These are phyloP conservation scores for Vulpes ferrilata DNA, from an alignment of 2,113 vertebrate species.

Conservation along the genomic window DNA sequence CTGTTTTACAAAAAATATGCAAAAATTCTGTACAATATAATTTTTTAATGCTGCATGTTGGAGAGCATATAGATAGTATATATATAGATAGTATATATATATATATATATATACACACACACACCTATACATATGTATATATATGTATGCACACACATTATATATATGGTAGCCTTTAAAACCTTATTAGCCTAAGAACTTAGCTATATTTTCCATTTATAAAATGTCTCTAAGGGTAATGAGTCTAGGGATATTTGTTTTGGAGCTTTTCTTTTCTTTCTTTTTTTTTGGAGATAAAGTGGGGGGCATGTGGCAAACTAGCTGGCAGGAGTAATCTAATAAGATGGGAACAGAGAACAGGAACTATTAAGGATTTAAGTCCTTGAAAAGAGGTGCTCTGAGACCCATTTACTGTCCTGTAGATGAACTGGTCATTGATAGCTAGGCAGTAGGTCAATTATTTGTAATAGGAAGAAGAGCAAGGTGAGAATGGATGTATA, in stretches of 20 bases:
- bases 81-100: neutral
- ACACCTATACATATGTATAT: neutral
- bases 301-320: neutral
- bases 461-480: conserved; percentile 4
- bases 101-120: neutral
- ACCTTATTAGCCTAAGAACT: neutral
- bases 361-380: conserved; percentile 41
- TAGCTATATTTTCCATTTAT: conserved; percentile 45
- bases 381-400: conserved; percentile 4
- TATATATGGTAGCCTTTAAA: neutral
- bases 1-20: conserved; percentile 14
- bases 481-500: neutral
- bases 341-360: neutral
- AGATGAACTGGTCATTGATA: conserved; percentile 37
- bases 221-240: conserved; percentile 35
- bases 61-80: neutral
- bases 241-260: conserved; percentile 22
- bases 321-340: conserved; percentile 9
- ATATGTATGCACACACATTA: neutral
- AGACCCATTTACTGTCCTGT: neutral
- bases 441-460: neutral
- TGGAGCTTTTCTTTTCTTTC: neutral
- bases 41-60: neutral
- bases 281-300: conserved; percentile 6
- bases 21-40: neutral